These are phyloP conservation scores for Erythrolamprus reginae DNA, from an alignment of 2,113 vertebrate genomes.

Conservation along the genomic window DNA sequence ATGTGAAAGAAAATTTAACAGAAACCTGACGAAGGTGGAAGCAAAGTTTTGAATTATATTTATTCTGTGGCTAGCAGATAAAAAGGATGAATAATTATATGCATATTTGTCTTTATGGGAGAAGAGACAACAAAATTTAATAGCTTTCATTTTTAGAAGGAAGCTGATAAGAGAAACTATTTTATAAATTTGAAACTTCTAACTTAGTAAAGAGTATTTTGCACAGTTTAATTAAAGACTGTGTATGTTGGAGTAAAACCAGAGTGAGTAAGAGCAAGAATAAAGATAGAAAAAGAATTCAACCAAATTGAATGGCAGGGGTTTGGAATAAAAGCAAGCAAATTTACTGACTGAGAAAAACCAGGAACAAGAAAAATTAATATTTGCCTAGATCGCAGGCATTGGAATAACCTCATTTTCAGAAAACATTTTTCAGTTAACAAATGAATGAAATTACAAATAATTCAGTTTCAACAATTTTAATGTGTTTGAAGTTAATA, in stretches of 20 bases:
- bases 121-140: not conserved
- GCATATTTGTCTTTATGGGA: not conserved
- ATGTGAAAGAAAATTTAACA: not conserved
- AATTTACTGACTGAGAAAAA: not conserved
- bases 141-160: not conserved
- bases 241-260: not conserved
- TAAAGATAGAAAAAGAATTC: not conserved
- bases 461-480: not conserved
- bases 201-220: not conserved
- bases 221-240: not conserved
- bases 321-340: not conserved
- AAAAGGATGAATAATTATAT: not conserved
- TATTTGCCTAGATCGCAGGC: not conserved
- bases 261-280: not conserved
- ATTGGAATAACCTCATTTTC: not conserved
- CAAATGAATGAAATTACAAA: not conserved
- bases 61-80: not conserved
- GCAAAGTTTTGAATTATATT: not conserved
- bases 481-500: not conserved
- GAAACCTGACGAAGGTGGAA: not conserved
- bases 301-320: not conserved
- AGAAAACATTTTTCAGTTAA: not conserved
- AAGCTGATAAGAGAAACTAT: not conserved
- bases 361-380: not conserved
- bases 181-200: not conserved